Percentiles rank a stretch among this genome's conserved stretches.
Evolutionary conservation across 2,888 invertebrate genomes (phyloP).

Genomic region (Perithous albicinctus): DNA sequence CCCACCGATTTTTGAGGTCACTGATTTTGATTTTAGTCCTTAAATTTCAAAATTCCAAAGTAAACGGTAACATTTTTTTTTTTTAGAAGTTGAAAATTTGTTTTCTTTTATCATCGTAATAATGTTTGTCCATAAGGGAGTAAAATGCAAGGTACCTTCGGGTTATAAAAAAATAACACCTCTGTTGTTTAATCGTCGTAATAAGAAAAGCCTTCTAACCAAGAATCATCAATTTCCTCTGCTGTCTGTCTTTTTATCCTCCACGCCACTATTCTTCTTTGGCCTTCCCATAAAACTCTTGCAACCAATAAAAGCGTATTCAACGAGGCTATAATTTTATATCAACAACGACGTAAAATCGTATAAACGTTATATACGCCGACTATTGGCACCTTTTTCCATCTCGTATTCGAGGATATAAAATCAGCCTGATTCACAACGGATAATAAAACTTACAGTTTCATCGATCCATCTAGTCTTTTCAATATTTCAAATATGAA

Average conservation of each 20-base stretch:
- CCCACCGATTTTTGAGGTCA: too few relatives aligned
- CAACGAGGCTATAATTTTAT: slow-evolving; percentile 32
- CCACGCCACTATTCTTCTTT: not conserved
- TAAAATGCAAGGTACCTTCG: not conserved
- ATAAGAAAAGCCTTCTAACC: not conserved
- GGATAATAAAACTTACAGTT: too few relatives aligned
- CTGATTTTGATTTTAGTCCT: too few relatives aligned
- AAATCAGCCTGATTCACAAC: not conserved
- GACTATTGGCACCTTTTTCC: slow-evolving; percentile 4
- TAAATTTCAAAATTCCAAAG: too few relatives aligned
- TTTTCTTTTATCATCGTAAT: not conserved
- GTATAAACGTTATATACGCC: slow-evolving; percentile 5
- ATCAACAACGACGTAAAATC: slow-evolving; percentile 34
- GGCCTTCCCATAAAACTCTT: not conserved
- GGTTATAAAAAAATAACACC: not conserved
- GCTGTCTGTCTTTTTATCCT: slow-evolving; percentile 4
- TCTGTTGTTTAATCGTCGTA: not conserved
- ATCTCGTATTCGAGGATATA: not conserved
- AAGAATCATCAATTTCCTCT: not conserved
- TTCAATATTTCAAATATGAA: too few relatives aligned
- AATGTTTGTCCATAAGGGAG: not conserved
- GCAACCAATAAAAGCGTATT: slow-evolving; percentile 31
- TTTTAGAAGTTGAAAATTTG: too few relatives aligned
- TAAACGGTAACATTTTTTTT: too few relatives aligned
- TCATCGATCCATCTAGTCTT: too few relatives aligned